Evolutionary conservation across 2,113 vertebrate species (phyloP).

Genomic region (Cynoglossus semilaevis): DNA sequence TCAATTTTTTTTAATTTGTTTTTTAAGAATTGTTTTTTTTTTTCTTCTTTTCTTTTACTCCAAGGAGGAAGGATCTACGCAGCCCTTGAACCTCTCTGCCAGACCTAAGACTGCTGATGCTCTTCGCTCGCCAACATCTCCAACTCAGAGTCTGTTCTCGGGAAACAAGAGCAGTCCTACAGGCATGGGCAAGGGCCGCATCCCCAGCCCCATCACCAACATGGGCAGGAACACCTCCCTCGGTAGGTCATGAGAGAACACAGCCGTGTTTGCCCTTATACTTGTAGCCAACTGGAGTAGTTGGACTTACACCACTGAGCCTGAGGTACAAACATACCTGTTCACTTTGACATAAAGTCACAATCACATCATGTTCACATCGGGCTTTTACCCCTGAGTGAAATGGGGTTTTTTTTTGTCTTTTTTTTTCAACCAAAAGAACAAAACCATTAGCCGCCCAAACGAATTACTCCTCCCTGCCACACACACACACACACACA

Average conservation of each 20-base stretch:
- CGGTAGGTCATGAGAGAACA: conserved; percentile 73
- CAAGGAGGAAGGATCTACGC: conserved; percentile 87
- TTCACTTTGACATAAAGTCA: not conserved
- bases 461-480: conserved; percentile 35
- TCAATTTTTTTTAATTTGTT: too few relatives aligned
- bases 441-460: conserved; percentile 53
- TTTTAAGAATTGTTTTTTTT: too few relatives aligned
- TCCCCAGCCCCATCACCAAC: conserved; percentile 83
- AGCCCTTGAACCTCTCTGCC: conserved; percentile 93
- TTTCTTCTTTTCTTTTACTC: not conserved
- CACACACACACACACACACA: conserved; percentile 66
- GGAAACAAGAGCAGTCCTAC: conserved; percentile 85
- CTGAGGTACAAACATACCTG: not conserved
- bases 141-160: conserved; percentile 85
- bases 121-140: conserved; percentile 84
- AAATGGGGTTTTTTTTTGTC: conserved; percentile 7
- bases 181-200: conserved; percentile 82
- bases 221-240: conserved; percentile 87
- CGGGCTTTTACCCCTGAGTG: not conserved
- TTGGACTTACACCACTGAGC: not conserved
- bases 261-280: conserved; percentile 12
- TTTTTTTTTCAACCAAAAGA: conserved; percentile 33
- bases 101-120: conserved; percentile 88
- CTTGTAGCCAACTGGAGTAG: not conserved
- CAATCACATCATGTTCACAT: conserved; percentile 10